Percentiles rank a stretch among this genome's conserved stretches.
phyloP scores from a whole-genome alignment of 2,797 vertebrate genomes.

The Oreochromis mossambicus region DNA sequence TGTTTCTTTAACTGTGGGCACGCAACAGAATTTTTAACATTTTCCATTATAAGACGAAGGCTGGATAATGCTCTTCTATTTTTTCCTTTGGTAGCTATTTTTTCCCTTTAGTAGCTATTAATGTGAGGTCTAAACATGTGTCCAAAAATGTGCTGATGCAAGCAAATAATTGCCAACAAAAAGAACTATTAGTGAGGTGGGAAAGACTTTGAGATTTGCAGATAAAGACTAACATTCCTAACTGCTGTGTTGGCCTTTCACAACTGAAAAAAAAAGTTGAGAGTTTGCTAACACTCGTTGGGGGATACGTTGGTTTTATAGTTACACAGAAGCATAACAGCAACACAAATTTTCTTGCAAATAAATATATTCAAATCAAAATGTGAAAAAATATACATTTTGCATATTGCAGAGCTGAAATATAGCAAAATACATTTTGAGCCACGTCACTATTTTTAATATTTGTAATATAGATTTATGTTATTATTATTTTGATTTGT shows the following conservation, averaged over 20 bases:
- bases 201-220: accelerated
- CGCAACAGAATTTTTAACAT: neutral
- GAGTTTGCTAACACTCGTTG: no score
- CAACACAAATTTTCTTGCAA: neutral
- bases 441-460: conserved; percentile 50
- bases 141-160: neutral
- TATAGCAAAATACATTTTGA: conserved; percentile 16
- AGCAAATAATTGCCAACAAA: neutral
- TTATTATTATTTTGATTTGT: neutral
- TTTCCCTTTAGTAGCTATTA: neutral
- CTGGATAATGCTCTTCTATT: neutral
- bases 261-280: neutral
- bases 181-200: accelerated
- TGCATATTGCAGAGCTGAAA: neutral
- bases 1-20: neutral
- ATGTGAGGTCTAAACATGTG: neutral
- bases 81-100: neutral
- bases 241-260: neutral
- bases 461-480: neutral
- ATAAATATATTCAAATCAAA: neutral
- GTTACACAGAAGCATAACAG: no score
- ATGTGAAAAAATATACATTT: conserved; percentile 17
- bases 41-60: neutral
- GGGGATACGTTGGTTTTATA: no score
- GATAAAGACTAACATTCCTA: neutral